phyloP scores from a whole-genome alignment of 2,113 vertebrate species.

The Sterna hirundo region DNA sequence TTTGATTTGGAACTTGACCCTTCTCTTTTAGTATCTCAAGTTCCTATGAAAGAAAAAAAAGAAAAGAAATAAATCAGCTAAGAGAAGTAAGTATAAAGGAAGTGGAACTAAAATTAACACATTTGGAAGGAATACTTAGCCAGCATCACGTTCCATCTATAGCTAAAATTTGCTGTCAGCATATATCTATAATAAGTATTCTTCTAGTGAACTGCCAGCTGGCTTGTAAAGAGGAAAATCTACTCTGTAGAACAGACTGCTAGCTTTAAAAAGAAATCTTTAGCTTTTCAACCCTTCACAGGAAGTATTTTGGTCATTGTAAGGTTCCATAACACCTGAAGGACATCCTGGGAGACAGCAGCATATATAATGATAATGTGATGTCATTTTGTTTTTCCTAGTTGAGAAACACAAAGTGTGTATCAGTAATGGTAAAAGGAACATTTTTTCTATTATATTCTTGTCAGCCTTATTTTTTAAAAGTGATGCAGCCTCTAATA shows the following conservation, averaged over 20 bases:
- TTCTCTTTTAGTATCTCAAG: neutral
- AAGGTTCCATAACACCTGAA: slow-evolving; percentile 44
- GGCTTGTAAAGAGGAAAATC: slow-evolving; percentile 45
- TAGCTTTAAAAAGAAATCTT: slow-evolving; percentile 41
- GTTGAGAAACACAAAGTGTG: slow-evolving; percentile 27
- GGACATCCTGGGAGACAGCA: slow-evolving; percentile 25
- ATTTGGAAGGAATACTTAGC: slow-evolving; percentile 31
- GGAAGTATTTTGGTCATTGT: slow-evolving; percentile 1
- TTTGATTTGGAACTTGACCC: neutral
- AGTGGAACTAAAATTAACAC: slow-evolving; percentile 51
- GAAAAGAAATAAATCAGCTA: neutral
- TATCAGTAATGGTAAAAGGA: slow-evolving; percentile 28
- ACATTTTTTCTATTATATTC: slow-evolving; percentile 42
- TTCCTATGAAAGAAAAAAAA: neutral
- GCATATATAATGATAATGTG: slow-evolving; percentile 19
- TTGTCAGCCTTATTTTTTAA: slow-evolving; percentile 43
- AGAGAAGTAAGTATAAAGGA: slow-evolving; percentile 18
- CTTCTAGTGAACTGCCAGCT: slow-evolving; percentile 48
- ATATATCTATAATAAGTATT: slow-evolving; percentile 45
- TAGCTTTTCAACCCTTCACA: neutral
- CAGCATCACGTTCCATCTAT: slow-evolving; percentile 16
- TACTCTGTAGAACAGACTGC: slow-evolving; percentile 1
- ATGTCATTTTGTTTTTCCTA: slow-evolving; percentile 39
- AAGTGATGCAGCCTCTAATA: slow-evolving; percentile 34
- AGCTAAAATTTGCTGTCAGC: slow-evolving; percentile 48